Conservation (phyloP, 1,140 invertebrate species). For the Leucophenga varia region DNA sequence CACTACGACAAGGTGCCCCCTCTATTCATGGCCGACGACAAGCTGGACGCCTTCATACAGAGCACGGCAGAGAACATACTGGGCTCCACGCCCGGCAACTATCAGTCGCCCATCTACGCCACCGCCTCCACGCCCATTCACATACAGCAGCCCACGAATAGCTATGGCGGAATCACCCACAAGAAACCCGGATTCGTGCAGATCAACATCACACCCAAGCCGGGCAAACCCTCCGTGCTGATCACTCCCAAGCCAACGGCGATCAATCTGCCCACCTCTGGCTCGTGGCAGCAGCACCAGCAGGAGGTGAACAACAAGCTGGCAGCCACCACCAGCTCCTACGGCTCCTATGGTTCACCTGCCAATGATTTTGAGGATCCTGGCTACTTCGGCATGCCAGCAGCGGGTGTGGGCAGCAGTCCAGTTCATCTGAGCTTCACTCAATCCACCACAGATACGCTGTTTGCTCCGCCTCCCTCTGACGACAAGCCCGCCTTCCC, state of each 20-base stretch:
- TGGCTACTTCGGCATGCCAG: conserved; percentile 45
- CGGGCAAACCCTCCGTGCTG: conserved; percentile 60
- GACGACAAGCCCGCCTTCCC: conserved; percentile 51
- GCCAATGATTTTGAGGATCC: conserved; percentile 54
- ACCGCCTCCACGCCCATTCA: conserved; percentile 40
- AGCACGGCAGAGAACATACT: conserved; percentile 43
- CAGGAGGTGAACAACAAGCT: neutral
- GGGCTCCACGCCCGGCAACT: conserved; percentile 36
- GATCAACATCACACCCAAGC: conserved; percentile 48
- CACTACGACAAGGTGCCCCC: conserved; percentile 49
- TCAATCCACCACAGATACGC: conserved; percentile 36
- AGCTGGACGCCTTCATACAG: conserved; percentile 47
- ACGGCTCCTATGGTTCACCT: conserved; percentile 21
- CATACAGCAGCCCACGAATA: conserved; percentile 31
- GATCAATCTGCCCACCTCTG: conserved; percentile 30
- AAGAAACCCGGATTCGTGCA: conserved; percentile 46
- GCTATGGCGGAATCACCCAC: conserved; percentile 25
- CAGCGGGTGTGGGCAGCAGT: conserved; percentile 32
- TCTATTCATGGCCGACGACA: conserved; percentile 45
- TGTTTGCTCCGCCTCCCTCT: conserved; percentile 35
- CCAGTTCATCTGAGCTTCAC: conserved; percentile 25
- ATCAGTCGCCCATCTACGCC: conserved; percentile 31
- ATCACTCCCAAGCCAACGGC: conserved; percentile 65
- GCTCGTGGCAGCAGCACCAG: conserved; percentile 16
- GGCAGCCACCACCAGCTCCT: conserved; percentile 58